These are phyloP conservation scores for Esox niger DNA, from an alignment of 2,113 vertebrate species.

Conservation along the genomic window DNA sequence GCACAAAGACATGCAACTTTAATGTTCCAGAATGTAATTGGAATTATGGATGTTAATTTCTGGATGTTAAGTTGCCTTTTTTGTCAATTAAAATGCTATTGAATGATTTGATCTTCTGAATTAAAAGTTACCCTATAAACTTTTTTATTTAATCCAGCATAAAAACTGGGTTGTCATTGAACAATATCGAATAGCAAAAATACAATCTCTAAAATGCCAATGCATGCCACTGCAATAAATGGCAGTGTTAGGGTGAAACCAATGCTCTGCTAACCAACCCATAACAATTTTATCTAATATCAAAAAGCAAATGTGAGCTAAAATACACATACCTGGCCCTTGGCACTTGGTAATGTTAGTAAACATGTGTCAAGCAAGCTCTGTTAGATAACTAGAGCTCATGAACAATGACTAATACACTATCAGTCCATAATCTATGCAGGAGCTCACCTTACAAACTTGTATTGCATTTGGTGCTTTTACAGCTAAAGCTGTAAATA, in stretches of 20 bases:
- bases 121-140: no score
- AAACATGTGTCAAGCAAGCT: constrained; percentile 73
- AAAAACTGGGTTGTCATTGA: neutral
- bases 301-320: constrained; percentile 59
- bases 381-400: constrained; percentile 52
- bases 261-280: constrained; percentile 31
- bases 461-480: constrained; percentile 65
- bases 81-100: constrained; percentile 28
- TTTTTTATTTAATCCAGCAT: no score
- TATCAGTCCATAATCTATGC: constrained; percentile 43
- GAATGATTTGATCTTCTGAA: neutral
- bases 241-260: constrained; percentile 43
- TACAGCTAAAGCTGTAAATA: no score
- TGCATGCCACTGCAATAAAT: constrained; percentile 13
- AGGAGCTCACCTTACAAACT: constrained; percentile 64
- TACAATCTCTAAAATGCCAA: neutral
- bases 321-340: constrained; percentile 78
- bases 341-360: constrained; percentile 67
- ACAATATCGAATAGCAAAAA: neutral
- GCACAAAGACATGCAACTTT: constrained; percentile 38
- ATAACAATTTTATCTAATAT: constrained; percentile 75
- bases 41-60: constrained; percentile 27
- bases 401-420: constrained; percentile 64
- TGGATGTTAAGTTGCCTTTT: neutral
- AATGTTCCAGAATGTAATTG: constrained; percentile 48